Conservation (phyloP, 2,888 invertebrate genomes). For the Crepidodera aurea region DNA sequence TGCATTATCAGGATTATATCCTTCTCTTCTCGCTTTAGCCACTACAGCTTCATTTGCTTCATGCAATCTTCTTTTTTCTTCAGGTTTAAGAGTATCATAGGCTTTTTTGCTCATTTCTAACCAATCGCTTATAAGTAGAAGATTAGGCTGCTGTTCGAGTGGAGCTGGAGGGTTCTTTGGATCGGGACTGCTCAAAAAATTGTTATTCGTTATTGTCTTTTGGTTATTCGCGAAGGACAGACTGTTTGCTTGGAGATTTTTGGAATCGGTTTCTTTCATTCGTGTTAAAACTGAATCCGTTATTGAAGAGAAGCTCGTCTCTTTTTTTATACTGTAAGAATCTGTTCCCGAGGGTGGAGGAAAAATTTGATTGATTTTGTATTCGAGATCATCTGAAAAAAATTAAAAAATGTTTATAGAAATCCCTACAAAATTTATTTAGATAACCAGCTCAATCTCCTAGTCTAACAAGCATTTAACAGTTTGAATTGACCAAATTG, state of each 20-base stretch:
- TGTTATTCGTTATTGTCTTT: no score
- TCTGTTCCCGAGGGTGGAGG: not conserved
- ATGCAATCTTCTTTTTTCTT: slow-evolving; percentile 1
- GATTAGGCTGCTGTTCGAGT: slow-evolving; percentile 18
- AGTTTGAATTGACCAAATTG: no score
- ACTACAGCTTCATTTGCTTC: slow-evolving; percentile 6
- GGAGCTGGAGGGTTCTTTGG: slow-evolving; percentile 18
- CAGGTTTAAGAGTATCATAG: slow-evolving; percentile 4
- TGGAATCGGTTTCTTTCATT: not conserved
- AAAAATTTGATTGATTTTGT: not conserved
- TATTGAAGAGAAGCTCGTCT: not conserved
- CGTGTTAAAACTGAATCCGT: not conserved
- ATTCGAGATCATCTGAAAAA: not conserved
- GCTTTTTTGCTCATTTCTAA: slow-evolving; percentile 5
- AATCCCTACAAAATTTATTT: no score
- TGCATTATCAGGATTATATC: not conserved
- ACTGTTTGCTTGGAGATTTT: not conserved
- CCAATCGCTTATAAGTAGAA: slow-evolving; percentile 13
- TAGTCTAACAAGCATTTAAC: no score
- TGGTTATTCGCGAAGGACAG: not conserved
- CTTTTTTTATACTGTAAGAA: not conserved
- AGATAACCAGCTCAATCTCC: no score
- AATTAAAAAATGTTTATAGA: no score
- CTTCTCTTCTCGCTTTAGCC: not conserved
- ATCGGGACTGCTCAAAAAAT: not conserved